These are phyloP conservation scores for Prietella phreatophila DNA, from an alignment of 2,113 vertebrate species.

Conservation along the genomic window DNA sequence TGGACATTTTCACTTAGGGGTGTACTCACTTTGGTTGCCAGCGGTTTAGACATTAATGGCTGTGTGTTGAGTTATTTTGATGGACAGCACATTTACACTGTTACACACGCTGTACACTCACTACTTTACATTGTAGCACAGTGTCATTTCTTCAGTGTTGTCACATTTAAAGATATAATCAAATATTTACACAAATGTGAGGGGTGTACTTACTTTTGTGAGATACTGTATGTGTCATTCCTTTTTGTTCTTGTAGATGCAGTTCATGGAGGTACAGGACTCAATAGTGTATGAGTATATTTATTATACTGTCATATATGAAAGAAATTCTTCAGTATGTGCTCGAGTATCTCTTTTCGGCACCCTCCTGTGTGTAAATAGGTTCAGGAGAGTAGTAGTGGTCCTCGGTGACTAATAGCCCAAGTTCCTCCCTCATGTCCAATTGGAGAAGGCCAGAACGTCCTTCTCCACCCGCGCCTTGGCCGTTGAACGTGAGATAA, in stretches of 20 bases:
- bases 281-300: not conserved
- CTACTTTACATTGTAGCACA: too few relatives aligned
- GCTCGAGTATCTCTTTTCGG: slow-evolving; percentile 5
- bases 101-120: too few relatives aligned
- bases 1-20: too few relatives aligned
- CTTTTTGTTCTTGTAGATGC: not conserved
- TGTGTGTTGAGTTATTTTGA: too few relatives aligned
- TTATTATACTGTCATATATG: not conserved
- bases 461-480: slow-evolving; percentile 45
- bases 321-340: slow-evolving; percentile 18
- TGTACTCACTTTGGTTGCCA: too few relatives aligned
- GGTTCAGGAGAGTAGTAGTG: slow-evolving; percentile 1
- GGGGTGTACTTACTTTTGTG: too few relatives aligned
- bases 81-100: too few relatives aligned
- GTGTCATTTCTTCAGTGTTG: too few relatives aligned
- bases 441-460: slow-evolving; percentile 21
- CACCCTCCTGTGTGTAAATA: slow-evolving; percentile 1
- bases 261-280: not conserved
- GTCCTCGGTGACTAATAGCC: slow-evolving; percentile 28
- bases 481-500: slow-evolving; percentile 36
- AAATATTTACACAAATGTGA: too few relatives aligned
- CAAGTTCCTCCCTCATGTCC: slow-evolving; percentile 24
- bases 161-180: too few relatives aligned
- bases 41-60: too few relatives aligned
- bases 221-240: not conserved